Evolutionary conservation across 2,888 invertebrate genomes (phyloP), one percentile per base, ranked within the genome.

Genomic region (Mythimna ferrago): DNA sequence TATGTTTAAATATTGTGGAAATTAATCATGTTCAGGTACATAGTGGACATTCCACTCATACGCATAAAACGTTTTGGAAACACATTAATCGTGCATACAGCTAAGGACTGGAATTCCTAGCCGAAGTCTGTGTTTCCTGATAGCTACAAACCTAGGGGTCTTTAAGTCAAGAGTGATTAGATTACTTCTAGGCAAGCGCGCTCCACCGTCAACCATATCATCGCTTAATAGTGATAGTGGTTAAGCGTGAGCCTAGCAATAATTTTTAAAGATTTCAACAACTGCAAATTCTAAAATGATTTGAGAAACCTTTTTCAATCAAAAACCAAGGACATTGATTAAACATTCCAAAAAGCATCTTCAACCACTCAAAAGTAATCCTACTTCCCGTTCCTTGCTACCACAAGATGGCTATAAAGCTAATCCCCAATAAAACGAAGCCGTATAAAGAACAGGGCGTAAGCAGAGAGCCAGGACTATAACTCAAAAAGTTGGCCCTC

Each of bases 401-500:
- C 62, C 68, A 60, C 44, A 58, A 77, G 64, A 64, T 81, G n/a
- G 64, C 62, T 58, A 61, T 74, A 73, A 78, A 82, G 68, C 68
- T 73, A 82, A 81, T 84, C 85, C 80, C 67, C 75, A 82, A 86
- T 86, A 85, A 89, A 87, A 85, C 76, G 70, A 83, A 75, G 78
- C 81, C 60, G 48, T 84, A 84, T 83, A 85, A 84, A 85, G 68
- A 74, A 62, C 76, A 80, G 78, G 73, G 71, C 63, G 72, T 76
- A 78, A 71, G 73, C 71, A 76, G 79, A 44, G 54, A 73, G 79
- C 65, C 75, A 76, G 73, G 83, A 79, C 85, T 85, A 88, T 92
- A 90, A 90, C 86, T 92, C 91, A 91, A 86, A 89, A 92, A 92
- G 86, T 93, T 93, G 92, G 93, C 93, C 86, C 83, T 69, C 77